Percentiles rank a stretch among this genome's conserved stretches.
Conservation (phyloP, 2,113 vertebrate genomes). For the Zootoca vivipara region DNA sequence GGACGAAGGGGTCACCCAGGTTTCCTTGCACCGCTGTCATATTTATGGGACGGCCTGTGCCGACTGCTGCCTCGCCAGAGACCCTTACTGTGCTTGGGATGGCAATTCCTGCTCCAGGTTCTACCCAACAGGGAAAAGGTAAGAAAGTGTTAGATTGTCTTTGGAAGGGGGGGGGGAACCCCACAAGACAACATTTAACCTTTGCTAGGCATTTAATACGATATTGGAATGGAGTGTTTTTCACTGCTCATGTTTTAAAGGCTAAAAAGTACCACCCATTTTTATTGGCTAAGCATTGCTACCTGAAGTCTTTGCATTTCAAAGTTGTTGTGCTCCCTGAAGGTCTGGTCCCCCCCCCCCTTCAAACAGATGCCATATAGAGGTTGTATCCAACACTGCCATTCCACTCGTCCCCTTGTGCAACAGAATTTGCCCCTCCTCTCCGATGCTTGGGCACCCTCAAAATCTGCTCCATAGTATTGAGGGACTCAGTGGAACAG, state of each 20-base stretch:
- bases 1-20: conserved; percentile 90
- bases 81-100: conserved; percentile 98
- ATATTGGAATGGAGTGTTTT: background rate
- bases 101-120: conserved; percentile 95
- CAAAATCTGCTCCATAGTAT: too few species aligned
- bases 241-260: background rate
- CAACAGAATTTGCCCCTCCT: too few species aligned
- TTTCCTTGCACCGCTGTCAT: conserved; percentile 93
- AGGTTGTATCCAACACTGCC: too few species aligned
- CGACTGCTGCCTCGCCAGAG: conserved; percentile 95
- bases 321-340: rapidly evolving
- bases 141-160: background rate
- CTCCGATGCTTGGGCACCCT: too few species aligned
- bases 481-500: too few species aligned
- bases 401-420: too few species aligned
- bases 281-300: background rate
- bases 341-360: background rate
- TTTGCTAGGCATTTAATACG: background rate
- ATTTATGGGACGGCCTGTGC: conserved; percentile 94
- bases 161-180: too few species aligned
- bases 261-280: background rate
- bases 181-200: background rate
- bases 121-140: conserved; percentile 96
- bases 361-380: background rate
- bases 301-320: background rate